Evolutionary conservation across 2,113 vertebrate species (phyloP), one percentile per base, ranked within the genome.

Genomic region (Sinocyclocheilus anophthalmus): DNA sequence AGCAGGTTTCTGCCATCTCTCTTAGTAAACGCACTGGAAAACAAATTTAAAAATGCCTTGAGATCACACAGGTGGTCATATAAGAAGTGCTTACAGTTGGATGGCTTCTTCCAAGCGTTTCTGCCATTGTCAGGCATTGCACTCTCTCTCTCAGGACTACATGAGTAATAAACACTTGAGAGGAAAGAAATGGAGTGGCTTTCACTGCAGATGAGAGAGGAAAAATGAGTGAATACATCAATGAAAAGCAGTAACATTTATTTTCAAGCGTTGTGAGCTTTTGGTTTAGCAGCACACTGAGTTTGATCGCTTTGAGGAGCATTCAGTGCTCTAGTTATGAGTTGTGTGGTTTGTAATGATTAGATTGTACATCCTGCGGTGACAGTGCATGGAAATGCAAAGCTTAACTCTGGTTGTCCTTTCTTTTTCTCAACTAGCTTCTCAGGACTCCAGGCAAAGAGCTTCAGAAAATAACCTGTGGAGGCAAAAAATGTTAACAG

Each of bases 1-100:
- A 85, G 42, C 79, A 89, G 84, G 89, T 85, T 84, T 83, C 88
- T 82, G 86, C 91, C 91, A 92, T 92, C 88, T 91, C 85, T 91
- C 85, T 86, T 89, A 63, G 81, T 89, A 93, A 94, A 93, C 65
- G 89, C 90, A 85, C 89, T 91, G 91, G 91, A 93, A 93, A 92
- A 84, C 84, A 93, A 91, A 94, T 93, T 91, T 87, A 90, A 92
- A 89, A 70, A 73, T 87, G 88, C 88, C 83, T 88, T 13, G 14
- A 81, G 63, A 53, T 55, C 45, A 69, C 80, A 82, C 81, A 70
- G 63, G 63, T 82, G 63, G 26, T 3, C 18, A 18, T 22, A 11
- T 76, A 77, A 77, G 26, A 55, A 30, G 26, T 33, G 63, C 80
- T 69, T 22, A 14, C 9, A 67, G 39, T 33, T 33, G 61, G 80